phyloP scores from a whole-genome alignment of 2,113 vertebrate genomes.

The Oenanthe melanoleuca region DNA sequence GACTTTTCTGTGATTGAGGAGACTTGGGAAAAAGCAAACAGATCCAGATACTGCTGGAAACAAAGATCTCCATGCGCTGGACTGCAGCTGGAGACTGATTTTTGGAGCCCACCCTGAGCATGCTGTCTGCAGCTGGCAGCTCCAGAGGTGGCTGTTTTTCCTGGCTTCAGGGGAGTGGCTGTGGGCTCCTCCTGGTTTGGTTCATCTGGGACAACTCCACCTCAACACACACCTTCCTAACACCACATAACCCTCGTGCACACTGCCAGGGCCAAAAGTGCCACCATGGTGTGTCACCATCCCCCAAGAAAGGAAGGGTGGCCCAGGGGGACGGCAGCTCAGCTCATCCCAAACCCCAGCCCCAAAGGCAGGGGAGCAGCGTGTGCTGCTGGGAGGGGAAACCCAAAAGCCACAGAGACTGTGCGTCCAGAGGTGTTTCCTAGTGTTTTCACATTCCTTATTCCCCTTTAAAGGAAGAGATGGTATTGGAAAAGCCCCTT shows the following conservation, averaged over 20 bases:
- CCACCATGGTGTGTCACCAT: not conserved
- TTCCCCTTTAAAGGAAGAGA: slow-evolving; percentile 97
- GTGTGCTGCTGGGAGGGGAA: slow-evolving; percentile 26
- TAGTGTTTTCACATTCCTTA: slow-evolving; percentile 75
- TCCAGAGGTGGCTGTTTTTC: not conserved
- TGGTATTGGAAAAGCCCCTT: slow-evolving; percentile 92
- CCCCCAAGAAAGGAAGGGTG: not conserved
- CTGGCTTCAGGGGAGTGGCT: not conserved
- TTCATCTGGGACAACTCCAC: not conserved
- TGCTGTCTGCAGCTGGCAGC: not conserved
- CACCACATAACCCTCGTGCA: accelerated
- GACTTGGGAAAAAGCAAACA: not conserved
- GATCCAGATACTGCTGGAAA: not conserved
- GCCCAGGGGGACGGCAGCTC: not conserved
- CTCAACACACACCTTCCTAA: not conserved
- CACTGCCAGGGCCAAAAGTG: not conserved
- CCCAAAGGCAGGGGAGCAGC: not conserved
- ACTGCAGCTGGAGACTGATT: not conserved
- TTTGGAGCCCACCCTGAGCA: not conserved
- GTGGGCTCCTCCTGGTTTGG: not conserved
- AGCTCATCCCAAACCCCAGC: not conserved
- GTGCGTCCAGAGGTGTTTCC: slow-evolving; percentile 56
- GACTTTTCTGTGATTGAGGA: not conserved
- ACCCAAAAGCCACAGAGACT: slow-evolving; percentile 73
- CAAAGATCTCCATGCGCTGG: not conserved